Evolutionary conservation across 2,797 vertebrate species (phyloP).

Genomic region (Rhincodon typus): DNA sequence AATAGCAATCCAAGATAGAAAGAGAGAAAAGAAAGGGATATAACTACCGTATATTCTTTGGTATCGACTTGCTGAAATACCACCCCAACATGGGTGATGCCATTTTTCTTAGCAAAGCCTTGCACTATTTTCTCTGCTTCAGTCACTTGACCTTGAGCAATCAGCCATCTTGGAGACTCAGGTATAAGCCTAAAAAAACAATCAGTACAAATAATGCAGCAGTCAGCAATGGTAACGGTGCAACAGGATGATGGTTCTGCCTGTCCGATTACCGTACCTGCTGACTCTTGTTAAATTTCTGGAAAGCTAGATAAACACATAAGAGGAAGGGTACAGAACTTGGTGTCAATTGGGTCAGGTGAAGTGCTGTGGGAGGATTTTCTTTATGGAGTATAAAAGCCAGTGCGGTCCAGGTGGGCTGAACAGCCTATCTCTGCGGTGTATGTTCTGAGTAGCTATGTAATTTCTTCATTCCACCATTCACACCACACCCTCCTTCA

Average conservation of each 20-base stretch:
- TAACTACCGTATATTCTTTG: not conserved
- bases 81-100: not conserved
- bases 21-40: not conserved
- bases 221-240: too few relatives aligned
- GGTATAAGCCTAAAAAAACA: slow-evolving; percentile 1
- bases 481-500: too few relatives aligned
- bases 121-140: slow-evolving; percentile 25
- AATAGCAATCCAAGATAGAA: not conserved
- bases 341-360: not conserved
- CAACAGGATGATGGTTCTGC: not conserved
- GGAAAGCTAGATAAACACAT: not conserved
- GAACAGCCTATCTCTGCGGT: not conserved
- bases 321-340: not conserved
- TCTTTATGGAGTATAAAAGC: not conserved
- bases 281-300: not conserved
- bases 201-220: not conserved
- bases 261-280: not conserved
- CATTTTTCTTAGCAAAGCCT: not conserved
- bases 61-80: not conserved
- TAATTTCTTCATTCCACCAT: not conserved
- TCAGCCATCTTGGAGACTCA: slow-evolving; percentile 26
- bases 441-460: not conserved
- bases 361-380: not conserved
- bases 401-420: not conserved
- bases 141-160: not conserved